Conservation (phyloP, 1,140 invertebrate species). For the Piezodorus guildinii region DNA sequence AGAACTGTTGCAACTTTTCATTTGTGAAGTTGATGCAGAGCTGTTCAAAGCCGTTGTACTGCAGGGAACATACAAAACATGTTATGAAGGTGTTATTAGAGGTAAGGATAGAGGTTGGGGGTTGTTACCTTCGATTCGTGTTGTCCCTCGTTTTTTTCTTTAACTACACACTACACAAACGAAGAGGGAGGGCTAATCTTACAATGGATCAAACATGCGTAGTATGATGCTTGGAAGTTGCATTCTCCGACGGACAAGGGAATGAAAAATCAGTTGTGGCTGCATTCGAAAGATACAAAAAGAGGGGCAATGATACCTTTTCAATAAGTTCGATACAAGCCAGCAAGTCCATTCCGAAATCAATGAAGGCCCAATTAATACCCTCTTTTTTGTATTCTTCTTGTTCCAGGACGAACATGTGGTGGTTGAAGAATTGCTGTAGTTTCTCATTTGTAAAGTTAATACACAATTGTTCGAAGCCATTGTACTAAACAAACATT, state of each 20-base stretch:
- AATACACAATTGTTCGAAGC: conserved; percentile 97
- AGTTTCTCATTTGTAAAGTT: conserved; percentile 97
- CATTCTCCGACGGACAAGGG: no score
- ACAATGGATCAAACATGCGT: no score
- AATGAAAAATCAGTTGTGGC: no score
- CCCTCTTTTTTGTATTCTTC: conserved; percentile 92
- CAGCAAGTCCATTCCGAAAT: conserved; percentile 94
- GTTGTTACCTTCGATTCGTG: no score
- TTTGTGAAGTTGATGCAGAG: conserved; percentile 98
- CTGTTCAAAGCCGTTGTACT: conserved; percentile 98
- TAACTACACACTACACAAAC: no score
- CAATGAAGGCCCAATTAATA: conserved; percentile 91
- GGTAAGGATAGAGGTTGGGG: not conserved
- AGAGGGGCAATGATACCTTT: conserved; percentile 54
- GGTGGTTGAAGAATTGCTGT: conserved; percentile 96
- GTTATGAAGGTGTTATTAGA: not conserved
- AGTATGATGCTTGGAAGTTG: no score
- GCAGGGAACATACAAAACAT: conserved; percentile 26
- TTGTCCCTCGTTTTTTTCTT: no score
- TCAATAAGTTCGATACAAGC: conserved; percentile 95
- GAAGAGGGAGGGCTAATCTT: no score
- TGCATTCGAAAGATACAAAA: no score
- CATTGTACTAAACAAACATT: conserved; percentile 70
- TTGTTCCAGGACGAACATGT: conserved; percentile 96
- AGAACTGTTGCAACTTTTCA: conserved; percentile 95